Base-by-base conservation (phyloP, 2,113 vertebrate species). In the Halcyon senegalensis region DNA sequence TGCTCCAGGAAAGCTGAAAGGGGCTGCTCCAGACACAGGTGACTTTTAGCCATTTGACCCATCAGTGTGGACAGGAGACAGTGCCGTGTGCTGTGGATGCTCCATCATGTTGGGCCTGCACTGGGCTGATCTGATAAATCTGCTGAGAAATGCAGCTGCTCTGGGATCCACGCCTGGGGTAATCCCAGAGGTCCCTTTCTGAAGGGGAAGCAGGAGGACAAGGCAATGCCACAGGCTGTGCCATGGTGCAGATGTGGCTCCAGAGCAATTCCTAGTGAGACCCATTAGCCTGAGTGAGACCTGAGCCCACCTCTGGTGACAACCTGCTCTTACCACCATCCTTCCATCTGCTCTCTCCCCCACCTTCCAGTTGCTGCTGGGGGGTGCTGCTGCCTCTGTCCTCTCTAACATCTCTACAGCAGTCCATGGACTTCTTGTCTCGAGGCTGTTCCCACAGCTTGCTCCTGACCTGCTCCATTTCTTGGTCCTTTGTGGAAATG, bases 21-120 rank as follows among this genome's bases (percentile, higher is more conserved):
- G 58, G 30, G 8, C 5, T 9, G 2, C n/a, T 15, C 44, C 63
- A 58, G 2, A 1, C 19, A 43, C 0, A 3, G 21, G 9, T 44
- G 62, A 18, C 30, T 31, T 20, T 2, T 5, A 8, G 59, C 25
- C 56, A 15, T 14, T 5, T 51, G 85, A 13, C 2, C 8, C 33
- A 4, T 30, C 4, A 35, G 11, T 0, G 20, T 25, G 46, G 41
- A 41, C 25, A 16, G 76, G 21, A 64, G 64, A 31, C 7, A 16
- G 30, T 0, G 1, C 72, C 66, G 30, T 20, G 59, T 51, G 27
- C 67, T 31, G 50, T 7, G 11, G 33, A 9, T 33, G 25, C 3
- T 7, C 7, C 13, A n/a, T 67, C 5, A 0, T 10, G 35, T 5
- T 41, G 35, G 43, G 10, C 31, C 28, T 81, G 73, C 48, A 4